Evolutionary conservation across 1,140 invertebrate genomes (phyloP), one percentile per base, ranked within the genome.

Genomic region (Sitobion miscanthi): DNA sequence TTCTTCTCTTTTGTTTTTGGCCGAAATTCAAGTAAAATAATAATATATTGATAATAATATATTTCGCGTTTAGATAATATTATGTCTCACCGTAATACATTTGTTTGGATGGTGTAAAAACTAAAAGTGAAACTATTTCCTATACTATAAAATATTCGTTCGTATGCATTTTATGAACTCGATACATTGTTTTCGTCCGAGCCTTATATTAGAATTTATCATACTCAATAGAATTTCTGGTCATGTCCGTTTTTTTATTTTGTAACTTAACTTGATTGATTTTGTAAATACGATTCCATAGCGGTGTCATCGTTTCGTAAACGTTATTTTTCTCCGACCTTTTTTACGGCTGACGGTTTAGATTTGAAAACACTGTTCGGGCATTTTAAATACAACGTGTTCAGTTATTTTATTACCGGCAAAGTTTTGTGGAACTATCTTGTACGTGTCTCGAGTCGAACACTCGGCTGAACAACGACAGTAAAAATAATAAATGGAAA

Each of bases 1-100:
- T 47, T 25, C 30, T 49, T 88, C 35, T 23, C 49, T 88, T 88
- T 88, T 49, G 47, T 88, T 88, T 88, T 88, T 88, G 87, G 49
- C 87, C 30, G 38, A 88, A 88, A 35, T 88, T 88, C 20, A 88
- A 87, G n/a, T 88, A 49, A 21, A 49, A 52, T n/a, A 9, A 87
- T 38, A 21, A 87, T 38, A 25, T 1, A 52, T 88, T 88, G 25
- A 47, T 47, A 86, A 30, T 47, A 47, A 30, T 47, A 47, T 86
- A 47, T 88, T 52, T 88, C 7, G 30, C 20, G 45, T 49, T 87
- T 38, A 49, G 30, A 49, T 87, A 49, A 49, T 87, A 49, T 87
- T 87, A 69, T n/a, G 30, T 69, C 5, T 69, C 62, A 69, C 11
- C 30, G 14, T 17, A 69, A n/a, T 69, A 69, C 62, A 69, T 69